phyloP scores from a whole-genome alignment of 2,797 vertebrate genomes.

The Sternotherus odoratus region DNA sequence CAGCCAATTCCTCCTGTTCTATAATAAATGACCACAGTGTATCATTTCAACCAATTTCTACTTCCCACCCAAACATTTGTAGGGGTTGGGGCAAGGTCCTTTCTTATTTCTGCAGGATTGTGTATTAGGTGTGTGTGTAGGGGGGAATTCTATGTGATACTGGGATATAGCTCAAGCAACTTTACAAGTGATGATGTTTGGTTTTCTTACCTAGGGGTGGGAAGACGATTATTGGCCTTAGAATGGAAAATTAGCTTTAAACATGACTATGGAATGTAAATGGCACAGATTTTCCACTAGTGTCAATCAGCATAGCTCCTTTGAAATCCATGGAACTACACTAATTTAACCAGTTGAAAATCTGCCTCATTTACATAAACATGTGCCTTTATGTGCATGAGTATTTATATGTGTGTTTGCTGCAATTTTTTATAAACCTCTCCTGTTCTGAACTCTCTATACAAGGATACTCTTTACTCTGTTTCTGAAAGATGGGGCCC shows the following conservation, averaged over 20 bases:
- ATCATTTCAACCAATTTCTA: background rate
- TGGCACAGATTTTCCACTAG: background rate
- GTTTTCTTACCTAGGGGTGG: background rate
- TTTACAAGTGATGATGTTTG: background rate
- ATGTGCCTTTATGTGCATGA: background rate
- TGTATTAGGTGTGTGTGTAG: no score
- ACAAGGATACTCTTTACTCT: background rate
- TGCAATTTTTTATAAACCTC: background rate
- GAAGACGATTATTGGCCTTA: background rate
- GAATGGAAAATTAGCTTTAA: background rate
- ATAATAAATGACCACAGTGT: background rate
- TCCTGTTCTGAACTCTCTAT: background rate
- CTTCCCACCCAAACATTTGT: background rate
- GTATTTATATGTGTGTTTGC: background rate
- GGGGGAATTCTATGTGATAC: background rate
- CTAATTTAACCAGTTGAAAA: background rate
- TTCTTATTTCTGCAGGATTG: background rate
- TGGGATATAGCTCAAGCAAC: background rate
- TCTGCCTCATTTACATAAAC: background rate
- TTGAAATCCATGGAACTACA: background rate
- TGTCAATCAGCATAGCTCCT: background rate
- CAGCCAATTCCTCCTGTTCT: background rate
- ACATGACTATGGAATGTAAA: background rate
- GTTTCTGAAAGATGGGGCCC: background rate
- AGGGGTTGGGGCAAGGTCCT: background rate